A percentile compares a stretch with the other conserved stretches of the same genome.
Conservation (phyloP, 2,113 vertebrate genomes). For the Lathamus discolor region DNA sequence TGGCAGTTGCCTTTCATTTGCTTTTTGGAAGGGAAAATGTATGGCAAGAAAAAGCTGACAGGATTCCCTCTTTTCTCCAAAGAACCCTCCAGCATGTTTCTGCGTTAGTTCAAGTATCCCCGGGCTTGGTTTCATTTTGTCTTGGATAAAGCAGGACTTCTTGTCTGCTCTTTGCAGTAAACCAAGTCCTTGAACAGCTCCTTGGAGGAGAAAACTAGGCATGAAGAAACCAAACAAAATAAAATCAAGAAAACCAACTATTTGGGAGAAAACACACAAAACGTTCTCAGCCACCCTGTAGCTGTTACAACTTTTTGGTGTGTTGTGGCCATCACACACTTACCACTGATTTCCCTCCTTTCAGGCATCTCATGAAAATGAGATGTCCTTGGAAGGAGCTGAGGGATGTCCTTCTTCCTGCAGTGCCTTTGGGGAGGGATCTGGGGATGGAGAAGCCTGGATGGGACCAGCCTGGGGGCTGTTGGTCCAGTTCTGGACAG, state of each 20-base stretch:
- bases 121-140: not conserved
- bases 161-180: not conserved
- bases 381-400: not conserved
- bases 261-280: not conserved
- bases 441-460: not conserved
- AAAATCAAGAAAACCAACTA: not conserved
- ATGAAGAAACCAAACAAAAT: not conserved
- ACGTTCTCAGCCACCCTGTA: fast-evolving
- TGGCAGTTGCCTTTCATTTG: slow-evolving; percentile 1
- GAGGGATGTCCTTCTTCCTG: not conserved
- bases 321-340: not conserved
- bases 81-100: not conserved
- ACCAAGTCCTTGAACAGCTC: not conserved
- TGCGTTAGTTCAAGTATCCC: not conserved
- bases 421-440: not conserved
- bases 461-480: not conserved
- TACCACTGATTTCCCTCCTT: not conserved
- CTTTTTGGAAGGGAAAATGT: slow-evolving; percentile 5
- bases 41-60: not conserved
- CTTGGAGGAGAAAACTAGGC: not conserved
- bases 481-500: not conserved
- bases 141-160: not conserved
- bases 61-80: slow-evolving; percentile 27
- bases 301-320: not conserved
- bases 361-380: not conserved